These are phyloP conservation scores for Elephas maximus DNA, from an alignment of 2,113 vertebrate species.

Conservation along the genomic window DNA sequence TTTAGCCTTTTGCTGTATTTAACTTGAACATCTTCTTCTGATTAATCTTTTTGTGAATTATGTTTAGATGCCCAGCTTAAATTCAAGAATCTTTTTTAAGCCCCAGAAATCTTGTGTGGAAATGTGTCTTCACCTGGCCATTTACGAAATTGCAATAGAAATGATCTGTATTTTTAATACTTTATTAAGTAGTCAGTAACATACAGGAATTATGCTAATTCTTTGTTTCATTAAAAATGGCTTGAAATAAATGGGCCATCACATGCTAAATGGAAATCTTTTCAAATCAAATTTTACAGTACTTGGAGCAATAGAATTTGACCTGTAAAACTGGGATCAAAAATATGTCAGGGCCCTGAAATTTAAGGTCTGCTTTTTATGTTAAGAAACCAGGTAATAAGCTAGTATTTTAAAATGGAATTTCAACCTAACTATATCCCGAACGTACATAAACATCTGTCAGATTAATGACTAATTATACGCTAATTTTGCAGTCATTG, in stretches of 20 bases:
- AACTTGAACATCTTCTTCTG: slow-evolving; percentile 46
- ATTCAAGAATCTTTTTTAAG: slow-evolving; percentile 54
- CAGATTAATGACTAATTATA: slow-evolving; percentile 30
- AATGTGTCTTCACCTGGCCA: slow-evolving; percentile 49
- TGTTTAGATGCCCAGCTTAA: slow-evolving; percentile 21
- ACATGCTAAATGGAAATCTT: slow-evolving; percentile 22
- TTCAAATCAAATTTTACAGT: slow-evolving; percentile 38
- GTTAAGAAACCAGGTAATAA: slow-evolving; percentile 29
- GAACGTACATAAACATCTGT: neutral
- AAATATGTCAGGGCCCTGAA: slow-evolving; percentile 12
- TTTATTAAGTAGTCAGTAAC: slow-evolving; percentile 59
- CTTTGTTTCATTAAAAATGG: slow-evolving; percentile 66
- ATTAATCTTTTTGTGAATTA: slow-evolving; percentile 59
- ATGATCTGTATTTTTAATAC: slow-evolving; percentile 63
- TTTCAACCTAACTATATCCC: slow-evolving; percentile 46
- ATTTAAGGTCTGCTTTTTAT: slow-evolving; percentile 28
- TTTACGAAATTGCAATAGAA: slow-evolving; percentile 65
- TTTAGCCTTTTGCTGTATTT: slow-evolving; percentile 59
- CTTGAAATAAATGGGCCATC: slow-evolving; percentile 67
- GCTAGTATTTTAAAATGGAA: slow-evolving; percentile 34
- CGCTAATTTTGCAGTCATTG: slow-evolving; percentile 3
- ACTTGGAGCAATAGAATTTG: slow-evolving; percentile 50
- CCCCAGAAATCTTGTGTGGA: slow-evolving; percentile 38
- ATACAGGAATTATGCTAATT: slow-evolving; percentile 53
- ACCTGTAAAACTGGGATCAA: slow-evolving; percentile 49